These are phyloP conservation scores for Axis porcinus DNA, from an alignment of 2,113 vertebrate species.

Conservation along the genomic window DNA sequence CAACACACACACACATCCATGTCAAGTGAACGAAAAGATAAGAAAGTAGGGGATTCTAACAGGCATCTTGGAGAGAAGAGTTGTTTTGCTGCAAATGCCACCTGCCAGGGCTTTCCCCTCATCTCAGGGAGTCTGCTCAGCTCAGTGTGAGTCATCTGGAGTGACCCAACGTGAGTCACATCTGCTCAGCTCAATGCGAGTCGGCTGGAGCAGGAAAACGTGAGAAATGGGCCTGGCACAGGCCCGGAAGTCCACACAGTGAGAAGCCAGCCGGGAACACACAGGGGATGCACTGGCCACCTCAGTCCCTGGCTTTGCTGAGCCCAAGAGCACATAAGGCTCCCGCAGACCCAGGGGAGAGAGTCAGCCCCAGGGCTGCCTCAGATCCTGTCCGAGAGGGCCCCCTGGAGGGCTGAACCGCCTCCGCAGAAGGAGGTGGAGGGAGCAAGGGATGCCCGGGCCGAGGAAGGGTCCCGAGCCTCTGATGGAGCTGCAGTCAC, in stretches of 20 bases:
- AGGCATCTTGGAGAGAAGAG: neutral
- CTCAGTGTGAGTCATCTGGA: neutral
- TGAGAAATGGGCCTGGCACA: neutral
- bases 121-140: neutral
- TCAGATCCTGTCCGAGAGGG: neutral
- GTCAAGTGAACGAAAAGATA: neutral
- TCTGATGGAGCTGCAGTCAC: too few species aligned
- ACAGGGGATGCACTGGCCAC: too few species aligned
- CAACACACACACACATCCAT: too few species aligned
- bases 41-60: neutral
- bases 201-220: neutral
- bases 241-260: neutral
- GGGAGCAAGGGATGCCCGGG: fast-evolving
- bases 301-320: neutral
- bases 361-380: neutral
- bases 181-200: neutral
- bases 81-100: neutral
- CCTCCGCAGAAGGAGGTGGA: neutral
- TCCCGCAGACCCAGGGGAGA: neutral
- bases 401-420: neutral
- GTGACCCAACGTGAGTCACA: too few species aligned
- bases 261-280: neutral
- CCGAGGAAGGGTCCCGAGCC: neutral
- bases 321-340: neutral
- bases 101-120: neutral